Conservation (phyloP, 2,888 invertebrate genomes). For the Zaprionus bogoriensis region DNA sequence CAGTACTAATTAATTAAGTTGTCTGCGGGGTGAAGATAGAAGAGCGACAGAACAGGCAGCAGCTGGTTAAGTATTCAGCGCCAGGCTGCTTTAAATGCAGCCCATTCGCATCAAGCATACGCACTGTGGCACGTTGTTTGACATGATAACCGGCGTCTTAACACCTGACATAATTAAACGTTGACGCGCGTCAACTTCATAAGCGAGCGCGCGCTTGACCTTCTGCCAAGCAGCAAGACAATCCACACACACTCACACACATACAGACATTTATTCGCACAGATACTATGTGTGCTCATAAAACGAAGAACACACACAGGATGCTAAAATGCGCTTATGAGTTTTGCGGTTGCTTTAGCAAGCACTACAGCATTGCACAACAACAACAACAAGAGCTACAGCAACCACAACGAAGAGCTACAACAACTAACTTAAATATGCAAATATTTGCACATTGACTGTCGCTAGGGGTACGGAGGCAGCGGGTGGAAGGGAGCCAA, state of each 20-base stretch:
- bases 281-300: not conserved
- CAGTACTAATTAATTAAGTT: slow-evolving; percentile 67
- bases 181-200: slow-evolving; percentile 59
- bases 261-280: slow-evolving; percentile 18
- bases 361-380: slow-evolving; percentile 21
- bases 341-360: slow-evolving; percentile 64
- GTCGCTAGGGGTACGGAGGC: not conserved
- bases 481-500: not conserved
- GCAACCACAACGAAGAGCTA: slow-evolving; percentile 25
- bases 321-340: slow-evolving; percentile 74
- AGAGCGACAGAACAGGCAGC: not conserved
- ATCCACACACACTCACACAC: slow-evolving; percentile 26
- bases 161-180: slow-evolving; percentile 79
- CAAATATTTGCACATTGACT: slow-evolving; percentile 76
- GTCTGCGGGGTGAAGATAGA: slow-evolving; percentile 1
- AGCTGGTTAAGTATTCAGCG: not conserved
- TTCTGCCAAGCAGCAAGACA: slow-evolving; percentile 53
- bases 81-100: slow-evolving; percentile 37
- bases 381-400: slow-evolving; percentile 27
- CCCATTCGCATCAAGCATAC: slow-evolving; percentile 49
- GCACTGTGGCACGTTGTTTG: slow-evolving; percentile 48
- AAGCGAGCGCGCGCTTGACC: slow-evolving; percentile 64
- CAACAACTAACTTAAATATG: slow-evolving; percentile 71
- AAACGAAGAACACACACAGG: slow-evolving; percentile 11
- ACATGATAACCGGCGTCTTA: slow-evolving; percentile 68